Percentiles rank a stretch among this genome's conserved stretches.
These are phyloP conservation scores for Andrena chrysosceles DNA, from an alignment of 2,888 invertebrate species.

Conservation along the genomic window DNA sequence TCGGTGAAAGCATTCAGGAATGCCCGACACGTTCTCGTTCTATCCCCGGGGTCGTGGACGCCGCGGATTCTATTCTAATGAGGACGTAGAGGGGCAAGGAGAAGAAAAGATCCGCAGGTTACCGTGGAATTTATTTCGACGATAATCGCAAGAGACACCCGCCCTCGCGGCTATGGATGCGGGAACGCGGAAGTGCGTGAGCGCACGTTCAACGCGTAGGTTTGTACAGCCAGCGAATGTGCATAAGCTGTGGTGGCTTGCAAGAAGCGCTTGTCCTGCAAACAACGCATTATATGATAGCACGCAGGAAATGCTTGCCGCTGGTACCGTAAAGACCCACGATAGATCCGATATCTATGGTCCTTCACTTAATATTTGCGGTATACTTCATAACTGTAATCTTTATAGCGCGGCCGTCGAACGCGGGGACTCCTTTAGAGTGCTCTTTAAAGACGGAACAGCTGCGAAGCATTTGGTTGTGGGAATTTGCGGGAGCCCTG, in stretches of 20 bases:
- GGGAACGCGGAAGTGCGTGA: constrained; percentile 67
- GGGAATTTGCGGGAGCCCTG: too few species aligned
- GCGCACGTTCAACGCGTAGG: constrained; percentile 61
- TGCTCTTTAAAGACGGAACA: background rate
- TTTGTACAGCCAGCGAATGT: constrained; percentile 53
- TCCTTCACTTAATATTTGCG: constrained; percentile 40
- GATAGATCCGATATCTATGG: constrained; percentile 49
- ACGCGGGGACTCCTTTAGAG: background rate
- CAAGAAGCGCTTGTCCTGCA: constrained; percentile 55
- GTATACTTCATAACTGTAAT: constrained; percentile 47
- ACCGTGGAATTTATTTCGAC: constrained; percentile 61
- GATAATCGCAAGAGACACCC: constrained; percentile 62
- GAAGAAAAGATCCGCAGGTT: constrained; percentile 46
- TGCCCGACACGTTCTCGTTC: constrained; percentile 13
- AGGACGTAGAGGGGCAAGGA: background rate
- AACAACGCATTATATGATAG: constrained; percentile 56
- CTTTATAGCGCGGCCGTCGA: constrained; percentile 10
- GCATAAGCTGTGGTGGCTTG: constrained; percentile 34
- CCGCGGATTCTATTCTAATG: constrained; percentile 56
- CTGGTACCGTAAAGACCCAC: constrained; percentile 48
- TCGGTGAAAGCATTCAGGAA: constrained; percentile 18
- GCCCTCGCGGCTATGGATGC: constrained; percentile 48
- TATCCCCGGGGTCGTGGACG: constrained; percentile 9
- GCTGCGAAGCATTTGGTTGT: background rate
- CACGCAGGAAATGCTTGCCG: constrained; percentile 52